These are phyloP conservation scores for Eulemur albifrons DNA, from an alignment of 2,797 vertebrate species.

Conservation along the genomic window DNA sequence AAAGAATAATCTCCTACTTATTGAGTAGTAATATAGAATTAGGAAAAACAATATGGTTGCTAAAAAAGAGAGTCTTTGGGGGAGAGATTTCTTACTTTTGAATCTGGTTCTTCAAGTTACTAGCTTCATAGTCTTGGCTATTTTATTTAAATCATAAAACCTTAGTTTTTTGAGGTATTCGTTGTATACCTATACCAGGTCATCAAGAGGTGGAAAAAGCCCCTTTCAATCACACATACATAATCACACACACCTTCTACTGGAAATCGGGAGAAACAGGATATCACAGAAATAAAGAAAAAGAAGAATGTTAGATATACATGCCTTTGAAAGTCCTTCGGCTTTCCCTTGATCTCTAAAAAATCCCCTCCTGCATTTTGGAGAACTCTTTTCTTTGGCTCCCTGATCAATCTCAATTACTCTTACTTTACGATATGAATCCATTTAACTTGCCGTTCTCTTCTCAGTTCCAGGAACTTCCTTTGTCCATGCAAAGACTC, in stretches of 20 bases:
- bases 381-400: not conserved
- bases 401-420: not conserved
- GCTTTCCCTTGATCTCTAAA: not conserved
- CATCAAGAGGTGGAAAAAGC: not conserved
- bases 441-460: not conserved
- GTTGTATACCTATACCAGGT: not conserved
- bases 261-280: not conserved
- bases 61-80: not conserved
- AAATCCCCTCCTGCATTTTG: not conserved
- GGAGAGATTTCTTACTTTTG: not conserved
- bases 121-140: not conserved
- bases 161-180: not conserved
- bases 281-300: not conserved
- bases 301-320: not conserved
- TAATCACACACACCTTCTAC: not conserved
- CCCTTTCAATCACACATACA: not conserved
- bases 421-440: not conserved
- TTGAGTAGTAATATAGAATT: not conserved
- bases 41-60: not conserved
- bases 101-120: not conserved
- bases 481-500: not conserved
- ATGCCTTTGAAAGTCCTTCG: not conserved
- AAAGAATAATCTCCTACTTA: not conserved
- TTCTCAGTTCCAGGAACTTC: not conserved
- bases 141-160: not conserved